phyloP scores from a whole-genome alignment of 2,888 invertebrate genomes.

The Pandemis heparana region DNA sequence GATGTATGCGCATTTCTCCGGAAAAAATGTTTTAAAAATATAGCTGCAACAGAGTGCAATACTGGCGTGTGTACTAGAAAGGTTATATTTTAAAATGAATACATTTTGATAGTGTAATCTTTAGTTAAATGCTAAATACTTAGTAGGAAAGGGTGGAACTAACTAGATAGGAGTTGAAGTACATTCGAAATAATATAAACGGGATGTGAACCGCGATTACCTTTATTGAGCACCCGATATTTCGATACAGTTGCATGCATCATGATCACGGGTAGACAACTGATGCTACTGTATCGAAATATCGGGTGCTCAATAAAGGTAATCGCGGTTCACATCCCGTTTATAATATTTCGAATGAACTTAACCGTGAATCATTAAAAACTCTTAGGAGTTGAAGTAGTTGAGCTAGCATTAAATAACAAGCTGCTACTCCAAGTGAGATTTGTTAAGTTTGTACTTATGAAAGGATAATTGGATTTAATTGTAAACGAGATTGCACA shows the following conservation, averaged over 20 bases:
- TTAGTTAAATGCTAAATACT: neutral
- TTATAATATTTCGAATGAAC: too few relatives aligned
- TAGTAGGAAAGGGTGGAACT: neutral
- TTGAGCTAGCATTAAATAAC: neutral
- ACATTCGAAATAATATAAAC: too few relatives aligned
- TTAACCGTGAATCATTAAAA: too few relatives aligned
- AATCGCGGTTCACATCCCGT: too few relatives aligned
- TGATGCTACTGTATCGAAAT: too few relatives aligned
- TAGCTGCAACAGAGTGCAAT: neutral
- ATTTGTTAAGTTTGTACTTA: neutral
- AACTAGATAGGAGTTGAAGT: neutral
- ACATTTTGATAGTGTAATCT: neutral
- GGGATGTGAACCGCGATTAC: too few relatives aligned
- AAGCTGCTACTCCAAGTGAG: neutral
- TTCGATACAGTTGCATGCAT: too few relatives aligned
- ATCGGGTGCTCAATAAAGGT: too few relatives aligned
- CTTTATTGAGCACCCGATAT: too few relatives aligned
- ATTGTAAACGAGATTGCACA: neutral
- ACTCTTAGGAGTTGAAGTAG: neutral
- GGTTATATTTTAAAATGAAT: neutral
- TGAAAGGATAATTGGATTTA: neutral
- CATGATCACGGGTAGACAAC: too few relatives aligned
- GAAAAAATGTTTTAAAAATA: constrained; percentile 3
- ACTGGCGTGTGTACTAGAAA: neutral
- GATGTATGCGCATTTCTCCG: constrained; percentile 17